Conservation (phyloP, 2,113 vertebrate species). For the Spizaetus ornatus region DNA sequence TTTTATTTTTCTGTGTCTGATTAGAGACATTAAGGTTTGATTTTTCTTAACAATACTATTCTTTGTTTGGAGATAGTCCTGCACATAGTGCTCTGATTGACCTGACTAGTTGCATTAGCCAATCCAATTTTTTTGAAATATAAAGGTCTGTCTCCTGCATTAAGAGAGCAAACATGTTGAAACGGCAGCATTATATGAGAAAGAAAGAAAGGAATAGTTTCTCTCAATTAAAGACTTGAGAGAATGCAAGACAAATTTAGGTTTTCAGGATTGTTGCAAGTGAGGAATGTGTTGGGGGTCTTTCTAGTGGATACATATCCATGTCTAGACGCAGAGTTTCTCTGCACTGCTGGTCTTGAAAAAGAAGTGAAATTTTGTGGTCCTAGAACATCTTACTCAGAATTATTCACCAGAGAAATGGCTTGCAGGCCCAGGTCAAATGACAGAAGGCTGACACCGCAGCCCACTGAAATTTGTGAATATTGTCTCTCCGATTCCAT, state of each 20-base stretch:
- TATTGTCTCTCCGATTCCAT: rapidly evolving
- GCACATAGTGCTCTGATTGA: neutral
- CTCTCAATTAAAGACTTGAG: neutral
- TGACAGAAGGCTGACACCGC: neutral
- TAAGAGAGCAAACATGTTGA: neutral
- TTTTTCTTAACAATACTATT: neutral
- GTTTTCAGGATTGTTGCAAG: neutral
- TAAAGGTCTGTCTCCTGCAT: neutral
- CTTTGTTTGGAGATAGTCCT: neutral
- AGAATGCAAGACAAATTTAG: neutral
- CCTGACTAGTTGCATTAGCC: neutral
- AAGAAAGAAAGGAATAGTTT: neutral
- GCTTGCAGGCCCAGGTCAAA: neutral
- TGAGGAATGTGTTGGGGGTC: neutral
- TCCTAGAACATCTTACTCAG: neutral
- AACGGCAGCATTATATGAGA: neutral
- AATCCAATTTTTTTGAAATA: neutral
- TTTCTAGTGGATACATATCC: neutral
- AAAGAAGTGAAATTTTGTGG: neutral
- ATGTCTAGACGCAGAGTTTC: neutral
- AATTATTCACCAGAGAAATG: neutral
- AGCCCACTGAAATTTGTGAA: neutral
- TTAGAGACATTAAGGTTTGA: neutral
- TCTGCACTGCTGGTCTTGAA: neutral
- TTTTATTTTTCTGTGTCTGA: neutral